Percentiles rank a stretch among this genome's conserved stretches.
Evolutionary conservation across 2,797 vertebrate genomes (phyloP).

Genomic region (Muraenolepis orangiensis): DNA sequence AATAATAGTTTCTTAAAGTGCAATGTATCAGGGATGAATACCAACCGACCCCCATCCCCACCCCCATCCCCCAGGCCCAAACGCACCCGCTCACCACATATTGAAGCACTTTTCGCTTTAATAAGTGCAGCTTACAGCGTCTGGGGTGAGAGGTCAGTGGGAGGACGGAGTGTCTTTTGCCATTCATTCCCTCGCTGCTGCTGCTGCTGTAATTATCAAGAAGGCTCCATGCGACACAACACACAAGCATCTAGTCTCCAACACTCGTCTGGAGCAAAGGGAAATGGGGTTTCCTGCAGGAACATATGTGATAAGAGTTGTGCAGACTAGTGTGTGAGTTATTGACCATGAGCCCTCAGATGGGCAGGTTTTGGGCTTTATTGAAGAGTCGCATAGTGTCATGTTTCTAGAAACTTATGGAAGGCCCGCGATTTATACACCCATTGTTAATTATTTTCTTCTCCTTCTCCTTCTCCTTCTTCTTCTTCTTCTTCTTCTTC

Average conservation of each 20-base stretch:
- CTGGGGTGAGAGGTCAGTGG: constrained; percentile 94
- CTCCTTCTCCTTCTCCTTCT: no score
- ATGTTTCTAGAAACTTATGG: constrained; percentile 44
- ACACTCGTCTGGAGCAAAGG: constrained; percentile 24
- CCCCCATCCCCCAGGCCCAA: no score
- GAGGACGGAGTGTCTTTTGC: constrained; percentile 88
- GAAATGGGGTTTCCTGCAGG: constrained; percentile 20
- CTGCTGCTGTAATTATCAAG: constrained; percentile 76
- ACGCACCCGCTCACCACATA: constrained; percentile 81
- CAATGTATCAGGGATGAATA: constrained; percentile 55
- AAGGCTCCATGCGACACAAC: constrained; percentile 70
- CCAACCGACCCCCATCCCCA: constrained; percentile 54
- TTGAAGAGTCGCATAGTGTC: constrained; percentile 22
- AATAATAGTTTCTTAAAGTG: no score
- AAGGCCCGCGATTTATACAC: constrained; percentile 51
- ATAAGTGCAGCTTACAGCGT: constrained; percentile 96
- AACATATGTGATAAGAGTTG: constrained; percentile 3
- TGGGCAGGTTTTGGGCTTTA: no score
- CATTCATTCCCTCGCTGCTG: constrained; percentile 67
- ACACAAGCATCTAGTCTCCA: constrained; percentile 65
- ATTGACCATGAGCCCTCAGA: no score
- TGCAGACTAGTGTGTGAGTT: no score
- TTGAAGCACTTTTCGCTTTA: constrained; percentile 99
- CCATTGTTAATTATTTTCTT: constrained; percentile 18
- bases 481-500: constrained; percentile 8